These are phyloP conservation scores for Peucedramus taeniatus DNA, from an alignment of 2,113 vertebrate genomes.

Conservation along the genomic window DNA sequence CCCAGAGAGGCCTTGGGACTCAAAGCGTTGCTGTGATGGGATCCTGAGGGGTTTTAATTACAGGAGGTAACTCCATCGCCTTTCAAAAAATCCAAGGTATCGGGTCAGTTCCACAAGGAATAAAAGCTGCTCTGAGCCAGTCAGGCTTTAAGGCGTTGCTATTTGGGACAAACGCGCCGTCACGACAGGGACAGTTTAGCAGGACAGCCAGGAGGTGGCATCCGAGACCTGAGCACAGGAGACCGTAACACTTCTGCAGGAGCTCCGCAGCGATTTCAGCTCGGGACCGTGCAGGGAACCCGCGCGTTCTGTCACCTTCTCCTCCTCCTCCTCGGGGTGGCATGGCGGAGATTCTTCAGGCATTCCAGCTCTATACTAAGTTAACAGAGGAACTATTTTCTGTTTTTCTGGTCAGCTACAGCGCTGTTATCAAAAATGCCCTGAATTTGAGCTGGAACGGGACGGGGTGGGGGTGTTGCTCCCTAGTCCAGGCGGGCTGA, in stretches of 20 bases:
- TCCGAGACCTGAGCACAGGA: not conserved
- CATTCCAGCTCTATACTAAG: not conserved
- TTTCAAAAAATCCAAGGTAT: fast-evolving
- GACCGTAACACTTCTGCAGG: not conserved
- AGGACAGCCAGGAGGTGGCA: slow-evolving; percentile 42
- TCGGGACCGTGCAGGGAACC: not conserved
- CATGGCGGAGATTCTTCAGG: fast-evolving
- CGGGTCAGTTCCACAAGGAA: not conserved
- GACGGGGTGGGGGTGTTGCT: fast-evolving
- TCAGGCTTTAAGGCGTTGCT: not conserved
- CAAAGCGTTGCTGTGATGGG: not conserved
- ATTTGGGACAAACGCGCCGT: fast-evolving
- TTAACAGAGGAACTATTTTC: not conserved
- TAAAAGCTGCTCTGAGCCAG: not conserved
- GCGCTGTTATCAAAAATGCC: not conserved
- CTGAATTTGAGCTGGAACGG: not conserved
- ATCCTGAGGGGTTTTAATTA: not conserved
- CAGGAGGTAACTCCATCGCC: no score
- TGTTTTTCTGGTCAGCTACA: not conserved
- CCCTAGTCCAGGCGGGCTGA: fast-evolving
- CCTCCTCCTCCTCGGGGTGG: not conserved
- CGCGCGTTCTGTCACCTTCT: not conserved
- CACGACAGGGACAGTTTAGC: not conserved
- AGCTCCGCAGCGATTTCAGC: not conserved
- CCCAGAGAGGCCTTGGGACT: not conserved